Conservation (phyloP, 2,888 invertebrate species). For the Catocala nupta region DNA sequence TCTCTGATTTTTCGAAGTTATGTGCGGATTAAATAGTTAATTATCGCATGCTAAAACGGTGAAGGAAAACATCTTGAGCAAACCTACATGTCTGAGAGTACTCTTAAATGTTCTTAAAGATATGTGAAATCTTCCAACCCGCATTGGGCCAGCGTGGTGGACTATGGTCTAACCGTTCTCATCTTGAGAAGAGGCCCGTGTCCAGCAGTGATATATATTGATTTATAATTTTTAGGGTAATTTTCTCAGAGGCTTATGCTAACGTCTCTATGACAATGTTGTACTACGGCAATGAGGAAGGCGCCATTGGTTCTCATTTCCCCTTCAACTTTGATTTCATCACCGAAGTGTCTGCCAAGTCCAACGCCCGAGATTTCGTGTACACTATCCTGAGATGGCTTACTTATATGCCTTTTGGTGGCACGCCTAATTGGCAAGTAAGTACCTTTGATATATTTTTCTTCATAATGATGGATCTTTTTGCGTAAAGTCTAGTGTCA, state of each 20-base stretch:
- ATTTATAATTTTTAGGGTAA: slow-evolving; percentile 68
- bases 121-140: no score
- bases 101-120: no score
- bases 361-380: slow-evolving; percentile 81
- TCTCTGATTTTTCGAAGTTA: no score
- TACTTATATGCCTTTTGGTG: slow-evolving; percentile 85
- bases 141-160: no score
- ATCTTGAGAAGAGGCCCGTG: no score
- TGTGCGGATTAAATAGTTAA: no score
- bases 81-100: no score
- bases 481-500: no score
- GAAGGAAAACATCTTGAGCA: no score
- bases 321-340: slow-evolving; percentile 90
- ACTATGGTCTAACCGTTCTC: no score
- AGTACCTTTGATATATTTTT: slow-evolving; percentile 45
- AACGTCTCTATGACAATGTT: slow-evolving; percentile 85
- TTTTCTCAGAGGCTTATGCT: slow-evolving; percentile 89
- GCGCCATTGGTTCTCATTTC: slow-evolving; percentile 84
- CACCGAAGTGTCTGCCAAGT: slow-evolving; percentile 74
- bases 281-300: slow-evolving; percentile 86
- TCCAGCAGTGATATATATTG: slow-evolving; percentile 29
- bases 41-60: no score
- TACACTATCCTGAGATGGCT: slow-evolving; percentile 87
- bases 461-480: no score
- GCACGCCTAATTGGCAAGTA: slow-evolving; percentile 90